Evolutionary conservation across 2,797 vertebrate genomes (phyloP).

Genomic region (Phrynocephalus guinanensis): DNA sequence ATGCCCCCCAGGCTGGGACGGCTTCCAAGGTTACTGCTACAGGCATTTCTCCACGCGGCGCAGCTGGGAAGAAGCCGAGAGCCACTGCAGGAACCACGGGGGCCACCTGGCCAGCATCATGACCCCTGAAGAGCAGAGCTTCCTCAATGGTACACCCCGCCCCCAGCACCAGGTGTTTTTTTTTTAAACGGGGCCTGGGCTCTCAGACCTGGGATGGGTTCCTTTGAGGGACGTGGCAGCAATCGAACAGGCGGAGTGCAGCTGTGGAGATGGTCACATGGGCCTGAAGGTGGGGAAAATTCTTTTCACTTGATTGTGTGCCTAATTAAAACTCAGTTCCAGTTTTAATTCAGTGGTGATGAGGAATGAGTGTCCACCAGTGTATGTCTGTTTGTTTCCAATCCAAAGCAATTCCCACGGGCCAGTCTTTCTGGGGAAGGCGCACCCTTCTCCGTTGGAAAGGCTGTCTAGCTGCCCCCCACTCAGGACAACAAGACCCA

Average conservation of each 20-base stretch:
- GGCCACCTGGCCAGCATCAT: slow-evolving; percentile 90
- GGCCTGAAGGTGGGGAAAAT: no score
- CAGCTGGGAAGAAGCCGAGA: slow-evolving; percentile 94
- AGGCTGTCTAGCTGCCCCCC: no score
- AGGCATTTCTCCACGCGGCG: slow-evolving; percentile 86
- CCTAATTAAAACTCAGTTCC: no score
- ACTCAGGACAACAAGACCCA: no score
- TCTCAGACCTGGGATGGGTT: not conserved
- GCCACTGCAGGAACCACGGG: slow-evolving; percentile 85
- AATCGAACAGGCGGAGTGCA: not conserved
- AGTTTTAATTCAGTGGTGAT: no score
- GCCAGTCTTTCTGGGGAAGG: no score
- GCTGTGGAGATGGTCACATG: not conserved
- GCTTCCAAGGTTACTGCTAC: slow-evolving; percentile 93
- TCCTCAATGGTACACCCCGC: slow-evolving; percentile 86
- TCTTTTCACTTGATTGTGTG: no score
- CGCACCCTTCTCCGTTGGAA: no score
- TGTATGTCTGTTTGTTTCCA: no score
- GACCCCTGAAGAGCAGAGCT: slow-evolving; percentile 91
- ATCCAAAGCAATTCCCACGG: no score
- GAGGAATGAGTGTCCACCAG: no score
- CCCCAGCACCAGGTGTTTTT: not conserved
- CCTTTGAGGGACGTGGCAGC: not conserved
- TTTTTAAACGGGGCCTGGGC: not conserved
- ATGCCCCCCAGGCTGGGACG: slow-evolving; percentile 89